These are phyloP conservation scores for Malthinus flaveolus DNA, from an alignment of 2,888 invertebrate genomes.

Conservation along the genomic window DNA sequence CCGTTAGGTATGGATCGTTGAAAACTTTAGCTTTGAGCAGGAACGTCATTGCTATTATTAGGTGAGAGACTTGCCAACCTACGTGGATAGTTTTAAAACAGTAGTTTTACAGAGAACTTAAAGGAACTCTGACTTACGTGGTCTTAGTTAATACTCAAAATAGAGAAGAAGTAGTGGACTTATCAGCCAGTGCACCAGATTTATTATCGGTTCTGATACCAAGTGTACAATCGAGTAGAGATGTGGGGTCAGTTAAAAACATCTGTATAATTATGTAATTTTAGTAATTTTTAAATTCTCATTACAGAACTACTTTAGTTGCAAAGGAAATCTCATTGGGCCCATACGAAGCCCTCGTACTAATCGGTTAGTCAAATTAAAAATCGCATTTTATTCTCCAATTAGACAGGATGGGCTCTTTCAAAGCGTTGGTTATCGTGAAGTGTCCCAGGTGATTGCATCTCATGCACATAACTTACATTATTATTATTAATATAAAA, in stretches of 20 bases:
- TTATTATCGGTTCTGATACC: constrained; percentile 12
- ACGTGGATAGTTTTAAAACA: too few relatives aligned
- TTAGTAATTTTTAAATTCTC: neutral
- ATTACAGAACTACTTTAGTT: neutral
- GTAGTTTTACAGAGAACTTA: constrained; percentile 3
- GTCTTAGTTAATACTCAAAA: constrained; percentile 10
- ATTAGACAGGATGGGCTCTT: too few relatives aligned
- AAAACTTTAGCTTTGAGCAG: constrained; percentile 54
- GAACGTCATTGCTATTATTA: constrained; percentile 15
- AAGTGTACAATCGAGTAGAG: constrained; percentile 11
- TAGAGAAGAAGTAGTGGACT: constrained; percentile 3
- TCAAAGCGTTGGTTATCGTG: too few relatives aligned
- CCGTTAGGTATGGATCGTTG: constrained; percentile 60
- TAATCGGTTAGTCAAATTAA: neutral
- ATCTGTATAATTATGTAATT: neutral
- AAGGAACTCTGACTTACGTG: constrained; percentile 11
- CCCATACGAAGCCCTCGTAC: constrained; percentile 17
- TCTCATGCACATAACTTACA: too few relatives aligned
- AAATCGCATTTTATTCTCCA: too few relatives aligned
- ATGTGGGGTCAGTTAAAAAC: constrained; percentile 3
- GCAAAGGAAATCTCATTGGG: neutral
- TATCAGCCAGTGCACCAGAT: constrained; percentile 1
- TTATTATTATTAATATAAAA: too few relatives aligned
- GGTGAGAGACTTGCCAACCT: constrained; percentile 2
- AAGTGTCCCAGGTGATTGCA: too few relatives aligned